Conservation (phyloP, 2,888 invertebrate genomes). For the Eurytoma californica region DNA sequence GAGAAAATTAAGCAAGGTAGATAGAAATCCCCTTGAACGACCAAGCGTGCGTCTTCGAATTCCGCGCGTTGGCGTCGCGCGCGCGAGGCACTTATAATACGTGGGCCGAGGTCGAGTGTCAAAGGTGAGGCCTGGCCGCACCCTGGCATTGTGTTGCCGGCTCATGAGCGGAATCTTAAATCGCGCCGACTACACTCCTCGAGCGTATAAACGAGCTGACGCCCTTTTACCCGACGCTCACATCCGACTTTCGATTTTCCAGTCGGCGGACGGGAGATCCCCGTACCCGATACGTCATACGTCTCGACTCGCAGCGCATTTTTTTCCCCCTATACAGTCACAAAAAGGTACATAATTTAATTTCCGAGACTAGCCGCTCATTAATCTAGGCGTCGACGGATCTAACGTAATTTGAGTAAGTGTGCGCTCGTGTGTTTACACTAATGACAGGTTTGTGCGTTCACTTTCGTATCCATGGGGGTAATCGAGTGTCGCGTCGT, state of each 20-base stretch:
- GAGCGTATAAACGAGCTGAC: conserved; percentile 6
- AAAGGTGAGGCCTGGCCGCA: conserved; percentile 71
- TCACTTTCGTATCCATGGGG: not conserved
- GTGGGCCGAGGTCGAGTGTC: conserved; percentile 62
- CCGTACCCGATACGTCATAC: not conserved
- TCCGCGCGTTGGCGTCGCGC: conserved; percentile 10
- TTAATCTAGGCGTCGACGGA: no score
- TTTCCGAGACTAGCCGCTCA: no score
- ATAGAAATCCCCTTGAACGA: not conserved
- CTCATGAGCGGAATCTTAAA: conserved; percentile 33
- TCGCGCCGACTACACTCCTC: not conserved
- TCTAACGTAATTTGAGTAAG: no score
- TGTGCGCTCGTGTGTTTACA: no score
- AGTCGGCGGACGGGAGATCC: not conserved
- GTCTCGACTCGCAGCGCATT: no score
- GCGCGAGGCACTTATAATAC: not conserved
- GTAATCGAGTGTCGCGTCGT: not conserved
- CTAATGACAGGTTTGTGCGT: not conserved
- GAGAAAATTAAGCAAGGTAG: not conserved
- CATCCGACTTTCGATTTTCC: conserved; percentile 42
- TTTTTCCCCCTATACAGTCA: no score
- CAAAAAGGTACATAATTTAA: no score
- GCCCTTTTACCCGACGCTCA: conserved; percentile 32
- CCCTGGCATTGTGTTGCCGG: conserved; percentile 69
- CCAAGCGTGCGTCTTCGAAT: conserved; percentile 2